Conservation (phyloP, 1,140 invertebrate genomes). For the Lepidurus arcticus region DNA sequence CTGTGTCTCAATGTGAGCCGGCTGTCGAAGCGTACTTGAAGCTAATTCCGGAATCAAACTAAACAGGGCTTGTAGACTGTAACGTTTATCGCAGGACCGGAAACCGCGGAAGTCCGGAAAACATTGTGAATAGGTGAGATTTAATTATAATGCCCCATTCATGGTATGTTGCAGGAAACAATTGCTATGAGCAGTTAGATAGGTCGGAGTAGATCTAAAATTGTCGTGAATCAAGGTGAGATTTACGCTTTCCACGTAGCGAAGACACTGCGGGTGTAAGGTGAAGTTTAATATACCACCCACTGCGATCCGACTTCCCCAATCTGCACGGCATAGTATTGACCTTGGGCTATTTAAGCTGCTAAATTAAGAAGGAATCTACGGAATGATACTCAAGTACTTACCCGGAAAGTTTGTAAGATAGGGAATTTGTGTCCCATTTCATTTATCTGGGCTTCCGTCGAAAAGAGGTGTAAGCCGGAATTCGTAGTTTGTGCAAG, state of each 20-base stretch:
- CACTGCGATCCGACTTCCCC: not conserved
- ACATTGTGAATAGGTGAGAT: not conserved
- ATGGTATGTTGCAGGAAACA: not conserved
- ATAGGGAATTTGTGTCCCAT: not conserved
- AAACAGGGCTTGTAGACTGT: no score
- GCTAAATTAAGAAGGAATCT: not conserved
- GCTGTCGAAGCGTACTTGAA: no score
- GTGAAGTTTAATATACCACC: not conserved
- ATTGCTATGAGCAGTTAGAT: not conserved
- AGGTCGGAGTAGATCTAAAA: not conserved
- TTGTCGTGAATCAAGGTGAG: not conserved
- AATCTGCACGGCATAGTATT: not conserved
- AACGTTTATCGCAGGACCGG: no score
- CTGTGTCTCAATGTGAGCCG: not conserved
- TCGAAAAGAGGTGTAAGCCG: not conserved
- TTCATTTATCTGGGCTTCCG: not conserved
- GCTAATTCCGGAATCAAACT: no score
- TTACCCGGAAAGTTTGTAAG: not conserved
- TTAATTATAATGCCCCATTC: not conserved
- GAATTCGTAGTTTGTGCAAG: not conserved
- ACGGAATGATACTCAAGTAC: not conserved
- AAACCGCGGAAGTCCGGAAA: no score
- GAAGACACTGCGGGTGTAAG: constrained; percentile 11
- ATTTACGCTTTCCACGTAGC: not conserved
- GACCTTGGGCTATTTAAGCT: not conserved